phyloP scores from a whole-genome alignment of 2,797 vertebrate genomes.

The Enteromius fasciolatus region DNA sequence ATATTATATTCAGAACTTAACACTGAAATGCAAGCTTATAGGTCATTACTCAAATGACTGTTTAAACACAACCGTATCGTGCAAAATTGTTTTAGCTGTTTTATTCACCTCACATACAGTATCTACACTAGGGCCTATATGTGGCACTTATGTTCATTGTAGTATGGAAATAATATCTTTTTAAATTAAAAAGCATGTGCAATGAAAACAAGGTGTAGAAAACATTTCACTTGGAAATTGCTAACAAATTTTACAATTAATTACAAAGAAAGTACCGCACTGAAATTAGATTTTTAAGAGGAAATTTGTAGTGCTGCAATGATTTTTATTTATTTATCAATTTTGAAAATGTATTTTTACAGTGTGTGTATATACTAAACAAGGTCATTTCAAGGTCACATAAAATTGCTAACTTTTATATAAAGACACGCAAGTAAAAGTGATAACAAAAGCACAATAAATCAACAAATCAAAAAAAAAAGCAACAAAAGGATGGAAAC shows the following conservation, averaged over 20 bases:
- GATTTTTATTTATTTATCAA: not conserved
- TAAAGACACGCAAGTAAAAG: not conserved
- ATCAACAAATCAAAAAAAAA: not conserved
- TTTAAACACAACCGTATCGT: not conserved
- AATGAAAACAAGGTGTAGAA: not conserved
- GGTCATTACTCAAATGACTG: not conserved
- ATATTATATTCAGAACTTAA: not conserved
- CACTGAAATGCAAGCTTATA: not conserved
- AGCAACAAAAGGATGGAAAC: not conserved
- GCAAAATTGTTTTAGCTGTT: not conserved
- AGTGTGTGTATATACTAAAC: not conserved
- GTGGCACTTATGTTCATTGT: not conserved
- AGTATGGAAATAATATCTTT: not conserved
- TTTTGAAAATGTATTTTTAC: not conserved
- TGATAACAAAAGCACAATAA: not conserved
- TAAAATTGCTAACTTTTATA: not conserved
- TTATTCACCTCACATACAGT: not conserved
- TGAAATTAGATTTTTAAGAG: not conserved
- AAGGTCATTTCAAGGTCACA: not conserved
- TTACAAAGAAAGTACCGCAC: not conserved
- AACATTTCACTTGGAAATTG: not conserved
- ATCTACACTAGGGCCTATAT: not conserved
- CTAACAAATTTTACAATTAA: not conserved
- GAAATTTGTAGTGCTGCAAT: not conserved
- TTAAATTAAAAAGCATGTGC: not conserved